phyloP scores from a whole-genome alignment of 2,888 invertebrate species.

The Eupithecia subfuscata region DNA sequence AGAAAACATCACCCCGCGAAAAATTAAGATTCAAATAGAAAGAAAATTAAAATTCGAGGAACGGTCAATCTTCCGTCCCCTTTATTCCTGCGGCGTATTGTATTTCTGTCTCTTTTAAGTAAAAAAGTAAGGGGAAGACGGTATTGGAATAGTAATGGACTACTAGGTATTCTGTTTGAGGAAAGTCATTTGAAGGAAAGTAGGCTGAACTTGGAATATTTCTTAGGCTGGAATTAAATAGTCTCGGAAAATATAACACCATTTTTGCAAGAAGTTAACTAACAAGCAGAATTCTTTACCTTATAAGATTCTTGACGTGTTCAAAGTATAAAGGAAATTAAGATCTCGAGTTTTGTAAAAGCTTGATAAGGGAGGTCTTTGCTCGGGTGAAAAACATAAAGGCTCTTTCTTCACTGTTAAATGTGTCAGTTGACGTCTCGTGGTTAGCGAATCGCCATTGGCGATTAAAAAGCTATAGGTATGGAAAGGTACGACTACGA shows the following conservation, averaged over 20 bases:
- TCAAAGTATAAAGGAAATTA: neutral
- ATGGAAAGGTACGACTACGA: too few species aligned
- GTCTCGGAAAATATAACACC: neutral
- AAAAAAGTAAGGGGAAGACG: conserved; percentile 66
- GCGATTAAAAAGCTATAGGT: too few species aligned
- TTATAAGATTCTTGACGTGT: neutral
- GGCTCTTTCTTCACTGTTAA: neutral
- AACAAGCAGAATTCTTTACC: neutral
- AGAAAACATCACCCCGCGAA: conserved; percentile 70
- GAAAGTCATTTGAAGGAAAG: conserved; percentile 33
- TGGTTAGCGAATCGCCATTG: too few species aligned
- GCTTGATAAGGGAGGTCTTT: neutral
- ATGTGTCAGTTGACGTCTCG: neutral
- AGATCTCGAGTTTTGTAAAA: neutral
- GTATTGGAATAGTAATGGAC: conserved; percentile 42
- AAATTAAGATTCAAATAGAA: conserved; percentile 84
- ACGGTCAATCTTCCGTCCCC: conserved; percentile 69
- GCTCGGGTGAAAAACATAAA: neutral
- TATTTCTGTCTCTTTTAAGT: conserved; percentile 50
- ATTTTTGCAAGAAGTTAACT: neutral
- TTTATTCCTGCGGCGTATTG: conserved; percentile 46
- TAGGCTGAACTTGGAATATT: conserved; percentile 16
- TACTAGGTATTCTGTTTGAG: conserved; percentile 33
- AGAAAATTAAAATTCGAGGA: conserved; percentile 84
- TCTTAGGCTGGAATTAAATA: conserved; percentile 6